phyloP scores from a whole-genome alignment of 2,888 invertebrate genomes.

The Tortrix viridana region DNA sequence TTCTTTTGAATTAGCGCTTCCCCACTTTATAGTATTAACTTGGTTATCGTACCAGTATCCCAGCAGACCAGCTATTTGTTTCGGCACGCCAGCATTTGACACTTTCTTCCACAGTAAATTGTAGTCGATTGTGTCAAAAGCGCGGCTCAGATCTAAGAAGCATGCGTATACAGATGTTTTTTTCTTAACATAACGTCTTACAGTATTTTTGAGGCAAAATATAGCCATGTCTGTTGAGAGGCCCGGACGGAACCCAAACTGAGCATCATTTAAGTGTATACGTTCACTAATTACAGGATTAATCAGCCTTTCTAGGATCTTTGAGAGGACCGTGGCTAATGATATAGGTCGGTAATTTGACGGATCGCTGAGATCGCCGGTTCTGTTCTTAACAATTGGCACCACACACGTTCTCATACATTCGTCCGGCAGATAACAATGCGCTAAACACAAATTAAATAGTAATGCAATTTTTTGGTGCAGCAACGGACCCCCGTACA shows the following conservation, averaged over 20 bases:
- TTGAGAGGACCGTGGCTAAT: conserved; percentile 5
- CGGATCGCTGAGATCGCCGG: background rate
- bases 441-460: background rate
- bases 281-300: too few species aligned
- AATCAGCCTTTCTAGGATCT: conserved; percentile 2
- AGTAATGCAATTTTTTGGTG: too few species aligned
- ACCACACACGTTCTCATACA: conserved; percentile 2
- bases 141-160: conserved; percentile 30
- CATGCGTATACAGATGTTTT: conserved; percentile 24
- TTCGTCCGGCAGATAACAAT: background rate
- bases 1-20: conserved; percentile 1
- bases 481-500: too few species aligned
- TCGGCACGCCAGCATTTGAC: too few species aligned
- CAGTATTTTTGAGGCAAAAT: conserved; percentile 8
- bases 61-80: too few species aligned
- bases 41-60: too few species aligned
- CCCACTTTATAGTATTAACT: conserved; percentile 16
- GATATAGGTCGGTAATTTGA: conserved; percentile 6
- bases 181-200: conserved; percentile 15
- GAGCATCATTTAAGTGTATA: conserved; percentile 12
- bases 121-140: too few species aligned
- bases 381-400: conserved; percentile 11
- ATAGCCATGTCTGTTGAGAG: conserved; percentile 9
- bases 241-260: conserved; percentile 17
- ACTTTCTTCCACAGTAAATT: too few species aligned